Conservation (phyloP, 2,797 vertebrate species). For the Clarias laeviceps region DNA sequence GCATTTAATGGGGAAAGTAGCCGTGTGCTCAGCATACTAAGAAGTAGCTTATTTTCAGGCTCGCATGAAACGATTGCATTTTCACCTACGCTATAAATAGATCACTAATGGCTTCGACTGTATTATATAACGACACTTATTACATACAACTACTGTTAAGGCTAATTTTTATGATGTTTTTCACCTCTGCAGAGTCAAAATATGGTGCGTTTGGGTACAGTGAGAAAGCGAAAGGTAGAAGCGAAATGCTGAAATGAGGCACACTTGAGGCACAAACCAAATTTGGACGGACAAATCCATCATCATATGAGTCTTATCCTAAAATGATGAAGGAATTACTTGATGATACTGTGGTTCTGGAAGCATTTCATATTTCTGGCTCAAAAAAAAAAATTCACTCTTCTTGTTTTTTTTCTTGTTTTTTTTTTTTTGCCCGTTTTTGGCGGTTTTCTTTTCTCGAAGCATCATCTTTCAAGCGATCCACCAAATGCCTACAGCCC, state of each 20-base stretch:
- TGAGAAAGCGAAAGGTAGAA: neutral
- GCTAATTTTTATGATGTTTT: neutral
- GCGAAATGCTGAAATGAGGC: neutral
- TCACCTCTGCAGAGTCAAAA: neutral
- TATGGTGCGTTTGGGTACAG: neutral
- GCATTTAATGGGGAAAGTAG: neutral
- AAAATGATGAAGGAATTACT: neutral
- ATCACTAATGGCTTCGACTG: neutral
- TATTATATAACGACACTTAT: neutral
- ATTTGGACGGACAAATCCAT: neutral
- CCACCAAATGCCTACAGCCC: slow-evolving; percentile 13
- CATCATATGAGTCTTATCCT: neutral
- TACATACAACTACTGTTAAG: neutral
- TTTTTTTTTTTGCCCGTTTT: neutral
- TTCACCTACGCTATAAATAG: neutral
- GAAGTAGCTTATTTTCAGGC: neutral
- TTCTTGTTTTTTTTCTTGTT: neutral
- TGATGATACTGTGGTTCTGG: neutral
- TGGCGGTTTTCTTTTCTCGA: neutral
- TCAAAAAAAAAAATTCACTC: neutral
- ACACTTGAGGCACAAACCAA: neutral
- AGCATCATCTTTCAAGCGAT: neutral
- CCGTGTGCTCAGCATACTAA: neutral
- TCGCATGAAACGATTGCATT: neutral
- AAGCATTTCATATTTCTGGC: neutral